Conservation (phyloP, 2,888 invertebrate genomes). For the Hoplodrina blanda region DNA sequence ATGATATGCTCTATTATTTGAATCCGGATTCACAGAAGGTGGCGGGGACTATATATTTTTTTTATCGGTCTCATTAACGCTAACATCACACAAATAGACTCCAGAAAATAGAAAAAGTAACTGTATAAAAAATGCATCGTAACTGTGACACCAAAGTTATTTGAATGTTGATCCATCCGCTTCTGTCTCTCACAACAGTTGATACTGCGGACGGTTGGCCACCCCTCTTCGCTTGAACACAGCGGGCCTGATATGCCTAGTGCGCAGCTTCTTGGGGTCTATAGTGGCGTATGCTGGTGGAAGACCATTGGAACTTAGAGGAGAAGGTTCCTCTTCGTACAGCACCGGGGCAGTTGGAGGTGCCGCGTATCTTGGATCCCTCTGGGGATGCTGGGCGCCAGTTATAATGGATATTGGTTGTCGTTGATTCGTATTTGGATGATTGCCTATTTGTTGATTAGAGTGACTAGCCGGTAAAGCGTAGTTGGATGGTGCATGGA, state of each 20-base stretch:
- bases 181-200: slow-evolving; percentile 43
- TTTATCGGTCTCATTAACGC: too few relatives aligned
- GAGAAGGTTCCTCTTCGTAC: slow-evolving; percentile 47
- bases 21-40: too few relatives aligned
- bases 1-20: not conserved
- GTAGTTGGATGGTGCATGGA: slow-evolving; percentile 47
- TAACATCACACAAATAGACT: too few relatives aligned
- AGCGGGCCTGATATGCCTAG: slow-evolving; percentile 68
- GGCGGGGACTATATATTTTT: too few relatives aligned
- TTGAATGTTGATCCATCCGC: not conserved
- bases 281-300: slow-evolving; percentile 74
- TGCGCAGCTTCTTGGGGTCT: slow-evolving; percentile 72
- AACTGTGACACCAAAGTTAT: not conserved
- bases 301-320: slow-evolving; percentile 43
- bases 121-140: not conserved
- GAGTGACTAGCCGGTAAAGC: slow-evolving; percentile 46
- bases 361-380: slow-evolving; percentile 45
- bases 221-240: slow-evolving; percentile 63
- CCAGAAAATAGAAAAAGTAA: not conserved
- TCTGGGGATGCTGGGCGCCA: not conserved
- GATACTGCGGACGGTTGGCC: slow-evolving; percentile 38
- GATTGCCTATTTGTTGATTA: slow-evolving; percentile 11
- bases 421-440: slow-evolving; percentile 5
- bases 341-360: slow-evolving; percentile 52
- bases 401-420: slow-evolving; percentile 34